phyloP scores from a whole-genome alignment of 2,888 invertebrate species.

The Sarcophaga subvicina region DNA sequence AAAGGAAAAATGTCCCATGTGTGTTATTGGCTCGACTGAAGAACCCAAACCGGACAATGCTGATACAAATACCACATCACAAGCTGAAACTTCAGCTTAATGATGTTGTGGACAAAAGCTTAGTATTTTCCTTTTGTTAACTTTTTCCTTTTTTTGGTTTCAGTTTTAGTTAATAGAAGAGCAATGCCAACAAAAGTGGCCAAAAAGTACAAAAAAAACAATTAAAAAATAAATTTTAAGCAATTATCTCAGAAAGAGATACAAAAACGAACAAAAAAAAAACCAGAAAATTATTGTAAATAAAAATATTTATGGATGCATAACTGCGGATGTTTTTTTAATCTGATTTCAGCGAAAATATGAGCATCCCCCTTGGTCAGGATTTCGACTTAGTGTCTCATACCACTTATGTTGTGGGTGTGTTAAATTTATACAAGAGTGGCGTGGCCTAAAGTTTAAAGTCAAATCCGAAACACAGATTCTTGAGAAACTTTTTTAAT shows the following conservation, averaged over 20 bases:
- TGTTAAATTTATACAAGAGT: too few species aligned
- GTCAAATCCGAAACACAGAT: too few species aligned
- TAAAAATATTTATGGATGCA: slow-evolving; percentile 28
- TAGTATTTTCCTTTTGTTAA: not conserved
- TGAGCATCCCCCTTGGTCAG: too few species aligned
- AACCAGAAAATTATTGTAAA: slow-evolving; percentile 23
- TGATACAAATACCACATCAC: slow-evolving; percentile 70
- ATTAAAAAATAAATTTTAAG: slow-evolving; percentile 16
- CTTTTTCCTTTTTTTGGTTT: not conserved
- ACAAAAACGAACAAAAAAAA: slow-evolving; percentile 59
- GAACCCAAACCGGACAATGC: slow-evolving; percentile 70
- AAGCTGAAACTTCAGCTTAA: slow-evolving; percentile 72
- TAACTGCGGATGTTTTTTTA: not conserved
- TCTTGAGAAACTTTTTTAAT: too few species aligned
- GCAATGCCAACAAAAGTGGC: slow-evolving; percentile 60
- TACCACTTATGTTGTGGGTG: too few species aligned
- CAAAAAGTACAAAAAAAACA: slow-evolving; percentile 65
- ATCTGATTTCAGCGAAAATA: too few species aligned
- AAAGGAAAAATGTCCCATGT: slow-evolving; percentile 84
- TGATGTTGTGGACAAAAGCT: not conserved
- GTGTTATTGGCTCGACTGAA: slow-evolving; percentile 73
- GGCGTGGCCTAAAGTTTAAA: too few species aligned
- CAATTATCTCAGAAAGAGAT: slow-evolving; percentile 63
- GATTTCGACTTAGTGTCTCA: too few species aligned
- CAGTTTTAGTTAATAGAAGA: slow-evolving; percentile 2